Conservation (phyloP, 2,113 vertebrate genomes). For the Panurus biarmicus region DNA sequence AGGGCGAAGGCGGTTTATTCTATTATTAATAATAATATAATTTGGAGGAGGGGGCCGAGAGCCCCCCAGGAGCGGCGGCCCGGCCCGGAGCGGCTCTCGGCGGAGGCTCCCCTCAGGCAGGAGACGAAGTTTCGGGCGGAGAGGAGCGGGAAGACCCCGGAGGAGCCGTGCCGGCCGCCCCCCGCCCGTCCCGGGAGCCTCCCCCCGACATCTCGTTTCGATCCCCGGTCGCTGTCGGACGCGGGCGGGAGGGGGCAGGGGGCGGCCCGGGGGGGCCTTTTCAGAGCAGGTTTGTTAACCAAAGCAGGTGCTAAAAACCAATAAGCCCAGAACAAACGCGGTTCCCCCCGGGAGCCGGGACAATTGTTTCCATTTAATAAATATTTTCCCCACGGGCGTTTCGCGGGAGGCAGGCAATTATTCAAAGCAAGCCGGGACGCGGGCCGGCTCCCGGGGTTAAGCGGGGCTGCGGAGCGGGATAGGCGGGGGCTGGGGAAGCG, state of each 20-base stretch:
- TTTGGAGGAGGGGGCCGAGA: not conserved
- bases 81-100: not conserved
- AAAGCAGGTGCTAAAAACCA: slow-evolving; percentile 71
- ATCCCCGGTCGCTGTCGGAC: not conserved
- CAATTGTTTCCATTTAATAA: slow-evolving; percentile 87
- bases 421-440: slow-evolving; percentile 71
- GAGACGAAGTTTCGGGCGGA: not conserved
- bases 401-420: slow-evolving; percentile 77
- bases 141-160: not conserved
- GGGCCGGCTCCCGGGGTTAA: slow-evolving; percentile 58
- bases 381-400: slow-evolving; percentile 80
- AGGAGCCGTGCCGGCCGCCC: not conserved
- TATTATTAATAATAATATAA: not conserved
- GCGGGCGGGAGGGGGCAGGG: not conserved
- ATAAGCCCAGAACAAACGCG: slow-evolving; percentile 62
- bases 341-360: slow-evolving; percentile 64
- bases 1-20: not conserved
- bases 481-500: not conserved
- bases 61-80: not conserved
- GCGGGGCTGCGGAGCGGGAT: slow-evolving; percentile 50
- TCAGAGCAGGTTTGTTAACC: slow-evolving; percentile 46
- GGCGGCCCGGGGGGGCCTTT: not conserved
- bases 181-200: not conserved
- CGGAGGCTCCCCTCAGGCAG: not conserved
- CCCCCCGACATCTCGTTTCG: not conserved